Percentiles rank a stretch among this genome's conserved stretches.
phyloP scores from a whole-genome alignment of 2,888 invertebrate species.

The Priapulus caudatus region DNA sequence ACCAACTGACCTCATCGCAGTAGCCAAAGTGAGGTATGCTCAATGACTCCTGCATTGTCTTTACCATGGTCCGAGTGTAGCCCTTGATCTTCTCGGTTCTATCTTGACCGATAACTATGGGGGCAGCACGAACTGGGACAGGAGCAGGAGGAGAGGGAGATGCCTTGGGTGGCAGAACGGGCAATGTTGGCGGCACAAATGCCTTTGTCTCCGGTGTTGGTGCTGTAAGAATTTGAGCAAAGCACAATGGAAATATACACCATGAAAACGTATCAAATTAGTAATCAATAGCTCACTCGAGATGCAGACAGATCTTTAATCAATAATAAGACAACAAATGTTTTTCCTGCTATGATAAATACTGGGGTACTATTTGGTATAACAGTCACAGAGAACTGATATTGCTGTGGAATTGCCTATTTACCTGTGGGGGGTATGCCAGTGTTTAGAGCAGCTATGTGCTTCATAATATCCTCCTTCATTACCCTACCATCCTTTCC shows the following conservation, averaged over 20 bases:
- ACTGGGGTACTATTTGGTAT: too few relatives aligned
- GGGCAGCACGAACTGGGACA: background rate
- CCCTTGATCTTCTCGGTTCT: slow-evolving; percentile 58
- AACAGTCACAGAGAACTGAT: too few relatives aligned
- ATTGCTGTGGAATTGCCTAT: too few relatives aligned
- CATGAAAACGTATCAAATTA: too few relatives aligned
- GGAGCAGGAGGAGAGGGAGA: slow-evolving; percentile 13
- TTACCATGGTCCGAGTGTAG: slow-evolving; percentile 83
- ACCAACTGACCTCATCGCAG: slow-evolving; percentile 66
- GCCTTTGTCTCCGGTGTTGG: slow-evolving; percentile 25
- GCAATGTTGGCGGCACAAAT: slow-evolving; percentile 8
- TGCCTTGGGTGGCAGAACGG: background rate
- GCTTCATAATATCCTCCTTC: slow-evolving; percentile 80
- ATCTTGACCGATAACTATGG: slow-evolving; percentile 34
- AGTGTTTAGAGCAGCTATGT: slow-evolving; percentile 40
- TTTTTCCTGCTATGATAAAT: too few relatives aligned
- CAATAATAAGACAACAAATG: too few relatives aligned
- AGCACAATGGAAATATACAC: slow-evolving; percentile 13
- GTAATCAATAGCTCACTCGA: too few relatives aligned
- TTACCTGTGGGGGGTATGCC: slow-evolving; percentile 4
- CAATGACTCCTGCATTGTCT: slow-evolving; percentile 80
- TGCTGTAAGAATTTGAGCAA: slow-evolving; percentile 8
- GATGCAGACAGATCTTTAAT: too few relatives aligned
- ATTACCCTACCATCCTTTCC: slow-evolving; percentile 81
- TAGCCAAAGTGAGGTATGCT: slow-evolving; percentile 75